Evolutionary conservation across 1,140 invertebrate species (phyloP), one percentile per base, ranked within the genome.

Genomic region (Trichomalopsis sarcophagae): DNA sequence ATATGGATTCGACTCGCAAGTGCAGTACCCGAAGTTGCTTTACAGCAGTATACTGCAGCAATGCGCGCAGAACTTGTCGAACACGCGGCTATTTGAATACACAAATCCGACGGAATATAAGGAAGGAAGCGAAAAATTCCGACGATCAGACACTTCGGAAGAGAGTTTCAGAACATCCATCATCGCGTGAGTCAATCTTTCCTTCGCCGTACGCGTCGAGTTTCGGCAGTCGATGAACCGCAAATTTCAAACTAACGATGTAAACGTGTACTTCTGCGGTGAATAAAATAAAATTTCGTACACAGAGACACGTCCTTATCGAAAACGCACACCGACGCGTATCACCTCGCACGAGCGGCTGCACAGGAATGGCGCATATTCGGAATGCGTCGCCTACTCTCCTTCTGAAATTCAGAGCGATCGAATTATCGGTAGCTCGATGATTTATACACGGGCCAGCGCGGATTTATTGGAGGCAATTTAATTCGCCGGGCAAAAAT

Each of bases 381-480:
- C 14, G 69, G 14, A 13, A 71, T 71, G 9, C 17, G 68, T 40
- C 30, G 23, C 13, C 30, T n/a, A 10, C 5, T 10, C 36, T 36
- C 36, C 30, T n/a, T 40, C 44, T 21, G 17, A 76, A 76, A 76
- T 76, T 76, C 21, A 40, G n/a, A 13, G n/a, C 74, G 73, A n/a
- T 74, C 23, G 74, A 44, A 76, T 76, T 76, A 79, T 79, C 77
- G 30, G 77, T 9, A 27, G 17, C 14, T 27, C 27, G 50, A 66
- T 79, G 77, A 79, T 79, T 79, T 79, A 79, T 79, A 66, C 21
- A 66, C 77, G 77, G 3, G 10, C 55, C 2, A 14, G 77, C 11
- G 23, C 50, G 66, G 77, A 79, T 79, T 79, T 79, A 79, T 79
- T 14, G 55, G 1, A 66, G 33, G 50, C 55, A 66, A 79, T 79